A percentile compares a stretch with the other conserved stretches of the same genome.
Evolutionary conservation across 2,113 vertebrate species (phyloP).

Genomic region (Oncorhynchus mykiss): DNA sequence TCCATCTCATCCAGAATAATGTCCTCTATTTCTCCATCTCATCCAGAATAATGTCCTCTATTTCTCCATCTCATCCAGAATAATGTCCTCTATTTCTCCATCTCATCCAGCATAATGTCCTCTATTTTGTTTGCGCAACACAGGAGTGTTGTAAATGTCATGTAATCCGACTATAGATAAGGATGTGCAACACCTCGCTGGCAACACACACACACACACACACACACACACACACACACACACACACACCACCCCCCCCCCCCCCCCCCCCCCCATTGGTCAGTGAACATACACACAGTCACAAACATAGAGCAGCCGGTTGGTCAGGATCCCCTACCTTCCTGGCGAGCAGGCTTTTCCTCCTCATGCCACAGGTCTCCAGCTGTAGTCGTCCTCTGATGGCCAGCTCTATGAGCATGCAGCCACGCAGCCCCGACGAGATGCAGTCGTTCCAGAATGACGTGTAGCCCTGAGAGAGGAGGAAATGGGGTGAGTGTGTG

Average conservation of each 20-base stretch:
- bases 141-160: too few relatives aligned
- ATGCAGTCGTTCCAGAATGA: slow-evolving; percentile 99
- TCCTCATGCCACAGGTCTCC: slow-evolving; percentile 91
- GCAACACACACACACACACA: not conserved
- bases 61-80: too few relatives aligned
- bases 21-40: too few relatives aligned
- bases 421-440: slow-evolving; percentile 92
- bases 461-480: slow-evolving; percentile 85
- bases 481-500: not conserved
- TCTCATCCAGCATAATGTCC: too few relatives aligned
- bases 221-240: not conserved
- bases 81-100: too few relatives aligned
- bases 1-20: too few relatives aligned
- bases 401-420: slow-evolving; percentile 94
- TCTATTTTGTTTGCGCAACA: too few relatives aligned
- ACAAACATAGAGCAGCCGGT: not conserved
- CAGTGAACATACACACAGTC: not conserved
- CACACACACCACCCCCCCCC: too few relatives aligned
- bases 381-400: slow-evolving; percentile 88
- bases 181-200: not conserved
- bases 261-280: too few relatives aligned
- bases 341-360: slow-evolving; percentile 89
- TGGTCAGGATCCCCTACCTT: slow-evolving; percentile 74
- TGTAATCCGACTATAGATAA: not conserved
- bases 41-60: too few relatives aligned